Conservation (phyloP, 2,113 vertebrate species). For the human region DNA sequence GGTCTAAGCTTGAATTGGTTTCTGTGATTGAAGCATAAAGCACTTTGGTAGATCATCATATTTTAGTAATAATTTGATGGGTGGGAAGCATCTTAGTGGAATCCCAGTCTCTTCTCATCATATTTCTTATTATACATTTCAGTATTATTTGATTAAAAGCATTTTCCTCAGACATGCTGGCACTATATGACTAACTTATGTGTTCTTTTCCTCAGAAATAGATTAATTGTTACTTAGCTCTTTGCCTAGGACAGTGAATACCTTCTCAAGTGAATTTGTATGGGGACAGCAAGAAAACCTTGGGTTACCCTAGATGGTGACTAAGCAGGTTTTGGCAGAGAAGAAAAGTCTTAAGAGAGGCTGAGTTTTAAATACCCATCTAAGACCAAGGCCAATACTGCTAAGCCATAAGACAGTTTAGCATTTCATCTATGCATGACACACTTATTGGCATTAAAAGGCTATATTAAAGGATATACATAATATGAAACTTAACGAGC, state of each 20-base stretch:
- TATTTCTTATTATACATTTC: neutral
- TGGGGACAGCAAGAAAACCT: neutral
- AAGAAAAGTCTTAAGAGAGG: slow-evolving; percentile 27
- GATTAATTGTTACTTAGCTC: neutral
- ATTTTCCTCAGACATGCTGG: slow-evolving; percentile 1
- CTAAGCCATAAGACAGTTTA: neutral
- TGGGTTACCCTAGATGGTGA: neutral
- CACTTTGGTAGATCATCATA: neutral
- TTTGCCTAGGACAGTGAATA: neutral
- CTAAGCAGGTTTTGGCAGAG: slow-evolving; percentile 12
- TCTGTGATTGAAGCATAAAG: neutral
- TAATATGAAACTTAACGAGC: slow-evolving; percentile 55
- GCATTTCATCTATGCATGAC: slow-evolving; percentile 53
- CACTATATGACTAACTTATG: neutral
- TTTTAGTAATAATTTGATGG: neutral
- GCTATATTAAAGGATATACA: slow-evolving; percentile 9
- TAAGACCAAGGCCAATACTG: neutral
- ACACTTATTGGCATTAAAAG: neutral
- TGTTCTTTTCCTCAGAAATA: slow-evolving; percentile 20
- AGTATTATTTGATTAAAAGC: neutral
- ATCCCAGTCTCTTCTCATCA: neutral
- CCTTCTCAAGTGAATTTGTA: neutral
- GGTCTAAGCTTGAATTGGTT: neutral
- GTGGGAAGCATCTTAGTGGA: neutral
- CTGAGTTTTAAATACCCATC: slow-evolving; percentile 28